Evolutionary conservation across 2,797 vertebrate species (phyloP), one percentile per base, ranked within the genome.

Genomic region (Pterois miles): DNA sequence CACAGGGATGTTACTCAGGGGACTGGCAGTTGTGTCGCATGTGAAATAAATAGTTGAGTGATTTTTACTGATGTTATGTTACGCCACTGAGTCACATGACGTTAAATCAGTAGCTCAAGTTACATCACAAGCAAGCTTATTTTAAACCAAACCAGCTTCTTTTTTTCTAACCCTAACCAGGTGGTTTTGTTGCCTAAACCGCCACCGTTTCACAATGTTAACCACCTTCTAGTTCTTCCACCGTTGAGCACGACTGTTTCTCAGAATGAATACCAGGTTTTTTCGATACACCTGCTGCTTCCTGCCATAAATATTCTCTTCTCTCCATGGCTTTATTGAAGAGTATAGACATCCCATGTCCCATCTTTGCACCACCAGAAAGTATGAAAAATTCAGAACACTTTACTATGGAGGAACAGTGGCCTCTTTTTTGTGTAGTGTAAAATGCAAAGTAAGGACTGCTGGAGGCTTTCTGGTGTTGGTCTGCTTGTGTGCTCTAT

Each of bases 261-360:
- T 46, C 43, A 46, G 43, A 46, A 46, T 46, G 43, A 48, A 31
- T 4, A 38, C 9, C 11, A 46, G 20, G 4, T 57, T 71, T 46
- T 46, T 48, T 48, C 46, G 53, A 31, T 65, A 70, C 74, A 77
- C 16, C 36, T 50, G 36, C 59, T 66, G 48, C 54, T 71, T 76
- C 52, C 48, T 50, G 23, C 18, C 43, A 71, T 5, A 22, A 5
- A 12, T 27, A 23, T 13, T 2, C 40, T 16, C 5, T 34, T n/a
- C 11, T 33, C 4, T 54, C 38, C 27, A 54, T 27, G 54, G 12
- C 23, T 69, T 80, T 33, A 75, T 20, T 71, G 66, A 7, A 25
- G 59, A 52, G 33, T 25, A 38, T 38, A 54, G 66, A 73, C 60
- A 58, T 46, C 36, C 12, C 1, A 6, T 23, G 43, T 72, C 65